Conservation (phyloP, 2,888 invertebrate genomes). For the Hyposoter dolosus region DNA sequence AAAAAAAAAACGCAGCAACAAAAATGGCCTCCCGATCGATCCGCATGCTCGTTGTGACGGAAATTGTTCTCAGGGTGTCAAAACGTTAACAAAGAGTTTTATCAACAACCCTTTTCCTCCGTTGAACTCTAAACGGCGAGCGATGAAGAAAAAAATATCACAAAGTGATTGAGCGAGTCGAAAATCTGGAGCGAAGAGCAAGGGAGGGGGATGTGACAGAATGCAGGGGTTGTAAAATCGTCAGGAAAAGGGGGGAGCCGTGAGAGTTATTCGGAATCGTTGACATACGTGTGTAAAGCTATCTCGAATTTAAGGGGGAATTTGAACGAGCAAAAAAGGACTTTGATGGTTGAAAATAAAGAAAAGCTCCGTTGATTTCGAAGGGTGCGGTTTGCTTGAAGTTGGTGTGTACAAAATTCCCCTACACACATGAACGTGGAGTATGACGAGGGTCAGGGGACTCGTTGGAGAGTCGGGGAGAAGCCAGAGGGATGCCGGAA, state of each 20-base stretch:
- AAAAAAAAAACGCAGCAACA: neutral
- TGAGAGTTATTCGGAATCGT: constrained; percentile 37
- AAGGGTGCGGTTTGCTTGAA: constrained; percentile 53
- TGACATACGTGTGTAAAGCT: constrained; percentile 32
- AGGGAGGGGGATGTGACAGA: neutral
- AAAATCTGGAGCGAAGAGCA: neutral
- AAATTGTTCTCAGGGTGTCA: neutral
- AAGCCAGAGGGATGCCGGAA: constrained; percentile 40
- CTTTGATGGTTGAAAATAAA: constrained; percentile 49
- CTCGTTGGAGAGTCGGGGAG: constrained; percentile 35
- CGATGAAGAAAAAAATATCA: neutral
- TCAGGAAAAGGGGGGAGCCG: neutral
- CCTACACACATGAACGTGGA: constrained; percentile 8
- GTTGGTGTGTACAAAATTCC: neutral
- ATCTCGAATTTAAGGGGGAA: constrained; percentile 30
- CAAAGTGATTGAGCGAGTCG: neutral
- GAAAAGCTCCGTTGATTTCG: constrained; percentile 49
- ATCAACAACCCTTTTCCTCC: neutral
- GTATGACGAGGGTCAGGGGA: constrained; percentile 57
- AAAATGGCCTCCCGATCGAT: neutral
- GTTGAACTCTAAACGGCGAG: neutral
- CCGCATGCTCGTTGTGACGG: neutral
- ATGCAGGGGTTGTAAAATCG: constrained; percentile 22
- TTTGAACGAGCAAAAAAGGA: constrained; percentile 26
- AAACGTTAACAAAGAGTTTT: neutral